Conservation (phyloP, 2,797 vertebrate species). For the Eremophila alpestris region DNA sequence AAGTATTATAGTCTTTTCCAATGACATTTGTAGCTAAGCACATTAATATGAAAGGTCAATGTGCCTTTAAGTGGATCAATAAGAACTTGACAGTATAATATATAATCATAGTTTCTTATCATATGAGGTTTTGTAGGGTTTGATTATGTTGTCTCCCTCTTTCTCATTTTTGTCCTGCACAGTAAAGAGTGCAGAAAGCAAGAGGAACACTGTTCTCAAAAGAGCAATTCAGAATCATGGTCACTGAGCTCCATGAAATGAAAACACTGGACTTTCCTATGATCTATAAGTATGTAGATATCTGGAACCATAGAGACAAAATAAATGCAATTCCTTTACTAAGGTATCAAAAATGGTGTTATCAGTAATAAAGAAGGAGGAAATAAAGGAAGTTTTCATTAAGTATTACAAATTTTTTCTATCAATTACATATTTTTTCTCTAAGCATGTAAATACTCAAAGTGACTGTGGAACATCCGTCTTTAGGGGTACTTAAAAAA, state of each 20-base stretch:
- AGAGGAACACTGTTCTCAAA: neutral
- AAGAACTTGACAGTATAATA: neutral
- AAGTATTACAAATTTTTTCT: neutral
- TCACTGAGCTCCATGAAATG: neutral
- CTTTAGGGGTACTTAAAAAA: neutral
- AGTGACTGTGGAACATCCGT: rapidly evolving
- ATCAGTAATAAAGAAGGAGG: neutral
- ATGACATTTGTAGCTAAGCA: slow-evolving; percentile 45
- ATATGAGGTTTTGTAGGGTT: neutral
- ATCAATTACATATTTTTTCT: neutral
- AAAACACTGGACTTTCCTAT: neutral
- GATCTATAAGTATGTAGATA: neutral
- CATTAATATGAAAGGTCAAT: slow-evolving; percentile 48
- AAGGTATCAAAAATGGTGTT: neutral
- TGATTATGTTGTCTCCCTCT: neutral
- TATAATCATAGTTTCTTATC: neutral
- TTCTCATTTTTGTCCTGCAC: neutral
- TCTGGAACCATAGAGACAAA: neutral
- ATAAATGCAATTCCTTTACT: neutral
- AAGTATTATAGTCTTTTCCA: slow-evolving; percentile 20
- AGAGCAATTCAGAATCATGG: neutral
- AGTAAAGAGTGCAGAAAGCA: neutral
- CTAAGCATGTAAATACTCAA: neutral
- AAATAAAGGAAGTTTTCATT: neutral
- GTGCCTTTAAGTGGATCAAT: slow-evolving; percentile 41